phyloP scores from a whole-genome alignment of 2,888 invertebrate species.

The Anthrax anthrax region DNA sequence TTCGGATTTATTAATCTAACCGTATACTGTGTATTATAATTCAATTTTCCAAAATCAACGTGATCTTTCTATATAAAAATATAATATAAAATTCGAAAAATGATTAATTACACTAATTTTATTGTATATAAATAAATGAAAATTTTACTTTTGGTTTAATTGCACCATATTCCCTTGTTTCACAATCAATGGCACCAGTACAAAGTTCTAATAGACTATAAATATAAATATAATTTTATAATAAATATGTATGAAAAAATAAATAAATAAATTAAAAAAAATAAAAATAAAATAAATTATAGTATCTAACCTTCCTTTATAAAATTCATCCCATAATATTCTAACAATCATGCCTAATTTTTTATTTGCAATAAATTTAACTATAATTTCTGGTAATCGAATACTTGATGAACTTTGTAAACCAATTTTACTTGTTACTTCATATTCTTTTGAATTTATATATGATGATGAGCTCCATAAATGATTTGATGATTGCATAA shows the following conservation, averaged over 20 bases:
- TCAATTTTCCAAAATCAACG: constrained; percentile 29
- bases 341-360: constrained; percentile 32
- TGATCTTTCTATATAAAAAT: constrained; percentile 28
- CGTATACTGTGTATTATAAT: constrained; percentile 29
- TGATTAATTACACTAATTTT: not conserved
- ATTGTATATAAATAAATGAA: not conserved
- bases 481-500: not conserved
- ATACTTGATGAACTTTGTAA: not conserved
- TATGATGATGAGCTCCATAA: no score
- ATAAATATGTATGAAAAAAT: not conserved
- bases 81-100: not conserved
- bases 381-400: constrained; percentile 1
- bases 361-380: constrained; percentile 25
- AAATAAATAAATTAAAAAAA: not conserved
- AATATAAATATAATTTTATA: not conserved
- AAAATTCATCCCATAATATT: constrained; percentile 26
- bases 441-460: constrained; percentile 4
- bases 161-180: constrained; percentile 29
- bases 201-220: constrained; percentile 31
- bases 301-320: constrained; percentile 25
- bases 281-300: not conserved
- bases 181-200: constrained; percentile 25
- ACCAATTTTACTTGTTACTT: not conserved
- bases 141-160: constrained; percentile 26
- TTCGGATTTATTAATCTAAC: constrained; percentile 18